These are phyloP conservation scores for Spicauda simplicius DNA, from an alignment of 2,888 invertebrate species.

Conservation along the genomic window DNA sequence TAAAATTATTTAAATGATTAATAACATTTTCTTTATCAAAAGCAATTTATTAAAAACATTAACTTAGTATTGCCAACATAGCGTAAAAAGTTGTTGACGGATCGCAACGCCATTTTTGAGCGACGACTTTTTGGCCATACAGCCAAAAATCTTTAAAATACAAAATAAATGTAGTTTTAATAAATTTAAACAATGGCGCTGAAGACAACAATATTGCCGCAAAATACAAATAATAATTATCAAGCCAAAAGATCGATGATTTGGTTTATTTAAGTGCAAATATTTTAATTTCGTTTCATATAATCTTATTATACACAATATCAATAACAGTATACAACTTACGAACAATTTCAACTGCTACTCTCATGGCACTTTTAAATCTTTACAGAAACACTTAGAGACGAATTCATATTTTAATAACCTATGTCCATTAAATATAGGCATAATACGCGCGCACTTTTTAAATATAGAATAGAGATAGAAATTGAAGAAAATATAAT, in stretches of 20 bases:
- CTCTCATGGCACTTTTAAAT: conserved; percentile 41
- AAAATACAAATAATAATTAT: background rate
- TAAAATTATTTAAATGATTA: too few relatives aligned
- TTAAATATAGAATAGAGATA: background rate
- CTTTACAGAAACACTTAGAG: conserved; percentile 29
- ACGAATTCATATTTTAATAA: conserved; percentile 16
- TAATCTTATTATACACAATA: background rate
- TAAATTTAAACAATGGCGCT: background rate
- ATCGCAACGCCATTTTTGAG: background rate
- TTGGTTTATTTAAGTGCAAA: background rate
- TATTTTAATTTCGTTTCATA: background rate
- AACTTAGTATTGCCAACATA: too few relatives aligned
- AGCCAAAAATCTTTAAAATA: too few relatives aligned
- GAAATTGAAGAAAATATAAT: too few relatives aligned
- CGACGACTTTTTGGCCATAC: too few relatives aligned
- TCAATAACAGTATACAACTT: conserved; percentile 13
- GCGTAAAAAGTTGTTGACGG: background rate
- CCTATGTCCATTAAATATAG: conserved; percentile 22
- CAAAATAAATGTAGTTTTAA: too few relatives aligned
- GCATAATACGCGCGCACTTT: conserved; percentile 14
- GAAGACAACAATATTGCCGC: background rate
- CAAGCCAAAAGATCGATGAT: background rate
- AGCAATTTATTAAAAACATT: too few relatives aligned
- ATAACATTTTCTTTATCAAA: too few relatives aligned
- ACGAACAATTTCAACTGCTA: conserved; percentile 31